phyloP scores from a whole-genome alignment of 2,113 vertebrate genomes.

The Indicator maculatus region DNA sequence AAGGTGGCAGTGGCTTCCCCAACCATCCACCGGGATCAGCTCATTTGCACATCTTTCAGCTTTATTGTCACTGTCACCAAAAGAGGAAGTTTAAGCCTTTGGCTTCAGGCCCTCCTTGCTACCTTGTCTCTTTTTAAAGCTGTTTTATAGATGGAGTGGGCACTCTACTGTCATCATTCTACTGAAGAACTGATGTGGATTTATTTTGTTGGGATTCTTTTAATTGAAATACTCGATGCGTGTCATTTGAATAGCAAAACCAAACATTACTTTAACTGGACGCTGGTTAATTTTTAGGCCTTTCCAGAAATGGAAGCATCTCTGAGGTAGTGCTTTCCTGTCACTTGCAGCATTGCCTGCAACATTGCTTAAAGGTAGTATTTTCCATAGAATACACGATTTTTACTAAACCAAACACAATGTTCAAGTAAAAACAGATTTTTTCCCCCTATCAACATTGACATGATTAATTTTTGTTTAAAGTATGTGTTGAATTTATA shows the following conservation, averaged over 20 bases:
- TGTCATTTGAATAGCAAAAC: not conserved
- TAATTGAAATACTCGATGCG: not conserved
- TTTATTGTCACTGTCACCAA: not conserved
- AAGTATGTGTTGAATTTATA: not conserved
- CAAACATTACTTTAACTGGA: not conserved
- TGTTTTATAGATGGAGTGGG: no score
- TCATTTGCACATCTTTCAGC: not conserved
- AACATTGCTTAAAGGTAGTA: not conserved
- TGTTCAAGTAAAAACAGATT: not conserved
- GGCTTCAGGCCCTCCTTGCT: not conserved
- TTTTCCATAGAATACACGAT: not conserved
- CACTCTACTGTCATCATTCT: not conserved
- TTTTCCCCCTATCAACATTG: rapidly evolving
- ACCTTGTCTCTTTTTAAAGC: not conserved
- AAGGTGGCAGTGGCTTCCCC: not conserved
- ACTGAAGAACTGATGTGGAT: not conserved
- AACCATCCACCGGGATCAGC: not conserved
- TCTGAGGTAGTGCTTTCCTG: not conserved
- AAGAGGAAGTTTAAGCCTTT: not conserved
- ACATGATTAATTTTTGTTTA: not conserved
- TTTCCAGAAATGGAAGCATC: not conserved
- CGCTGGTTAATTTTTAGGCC: not conserved
- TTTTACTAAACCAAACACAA: not conserved
- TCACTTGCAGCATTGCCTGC: not conserved
- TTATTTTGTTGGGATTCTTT: not conserved